A percentile compares a stretch with the other conserved stretches of the same genome.
Evolutionary conservation across 1,140 invertebrate genomes (phyloP).

Genomic region (Frieseomelitta varia): DNA sequence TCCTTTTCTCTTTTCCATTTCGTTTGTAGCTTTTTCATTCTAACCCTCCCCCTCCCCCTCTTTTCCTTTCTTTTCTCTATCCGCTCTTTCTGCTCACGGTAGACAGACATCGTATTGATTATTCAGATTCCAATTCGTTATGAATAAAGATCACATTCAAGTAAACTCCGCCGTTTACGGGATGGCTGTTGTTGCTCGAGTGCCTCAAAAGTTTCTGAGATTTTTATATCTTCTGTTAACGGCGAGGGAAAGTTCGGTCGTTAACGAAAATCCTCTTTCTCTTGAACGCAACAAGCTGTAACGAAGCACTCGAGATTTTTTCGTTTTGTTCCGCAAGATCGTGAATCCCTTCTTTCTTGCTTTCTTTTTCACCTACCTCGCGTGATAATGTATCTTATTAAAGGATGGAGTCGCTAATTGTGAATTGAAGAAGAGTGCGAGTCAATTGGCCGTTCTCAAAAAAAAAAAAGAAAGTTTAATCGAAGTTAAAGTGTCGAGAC

Average conservation of each 20-base stretch:
- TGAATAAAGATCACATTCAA: slow-evolving; percentile 47
- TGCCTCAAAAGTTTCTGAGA: background rate
- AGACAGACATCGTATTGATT: slow-evolving; percentile 37
- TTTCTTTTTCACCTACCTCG: no score
- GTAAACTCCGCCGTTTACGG: slow-evolving; percentile 15
- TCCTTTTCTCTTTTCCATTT: background rate
- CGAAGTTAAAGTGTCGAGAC: no score
- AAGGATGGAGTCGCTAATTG: no score
- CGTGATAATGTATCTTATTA: background rate
- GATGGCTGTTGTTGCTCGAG: slow-evolving; percentile 3
- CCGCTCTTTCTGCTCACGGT: background rate
- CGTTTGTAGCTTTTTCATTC: background rate
- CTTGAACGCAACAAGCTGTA: background rate
- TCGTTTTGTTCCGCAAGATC: background rate
- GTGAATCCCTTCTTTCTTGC: background rate
- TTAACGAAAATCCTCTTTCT: slow-evolving; percentile 42
- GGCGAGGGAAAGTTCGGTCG: slow-evolving; percentile 21
- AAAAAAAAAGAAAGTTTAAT: no score
- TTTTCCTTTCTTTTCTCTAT: background rate
- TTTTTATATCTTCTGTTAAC: background rate
- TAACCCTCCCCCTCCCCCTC: background rate
- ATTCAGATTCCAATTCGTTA: slow-evolving; percentile 46
- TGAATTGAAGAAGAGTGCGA: no score
- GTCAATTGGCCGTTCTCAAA: no score
- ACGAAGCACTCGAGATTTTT: background rate